Evolutionary conservation across 1,140 invertebrate species (phyloP).

Genomic region (Drosophila varians): DNA sequence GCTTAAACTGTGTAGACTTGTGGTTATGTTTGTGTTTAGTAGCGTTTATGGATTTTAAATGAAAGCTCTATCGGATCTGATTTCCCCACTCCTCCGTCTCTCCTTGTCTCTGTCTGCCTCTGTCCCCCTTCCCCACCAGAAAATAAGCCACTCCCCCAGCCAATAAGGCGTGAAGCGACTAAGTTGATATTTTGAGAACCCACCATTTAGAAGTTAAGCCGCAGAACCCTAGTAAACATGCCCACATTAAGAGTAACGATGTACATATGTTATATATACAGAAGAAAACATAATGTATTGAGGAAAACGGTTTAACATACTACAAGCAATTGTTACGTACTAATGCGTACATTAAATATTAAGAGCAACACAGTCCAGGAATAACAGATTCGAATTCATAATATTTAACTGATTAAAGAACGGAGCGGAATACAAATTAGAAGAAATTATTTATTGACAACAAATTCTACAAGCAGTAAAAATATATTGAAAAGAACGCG

Average conservation of each 20-base stretch:
- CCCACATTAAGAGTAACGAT: slow-evolving; percentile 3
- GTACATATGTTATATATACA: background rate
- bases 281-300: background rate
- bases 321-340: slow-evolving; percentile 11
- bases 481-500: slow-evolving; percentile 17
- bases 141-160: background rate
- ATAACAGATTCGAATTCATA: slow-evolving; percentile 33
- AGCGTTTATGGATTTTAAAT: too few species aligned
- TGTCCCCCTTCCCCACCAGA: background rate
- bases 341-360: slow-evolving; percentile 22
- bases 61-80: background rate
- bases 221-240: background rate
- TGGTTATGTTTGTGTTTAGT: too few species aligned
- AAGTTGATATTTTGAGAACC: slow-evolving; percentile 57
- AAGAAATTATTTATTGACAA: slow-evolving; percentile 61
- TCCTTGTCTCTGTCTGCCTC: background rate
- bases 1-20: too few species aligned
- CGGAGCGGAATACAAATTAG: slow-evolving; percentile 17
- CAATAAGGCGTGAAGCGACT: slow-evolving; percentile 13
- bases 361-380: slow-evolving; percentile 70
- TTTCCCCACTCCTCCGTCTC: background rate
- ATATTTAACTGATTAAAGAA: slow-evolving; percentile 12
- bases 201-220: slow-evolving; percentile 67
- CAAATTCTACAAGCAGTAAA: slow-evolving; percentile 47
- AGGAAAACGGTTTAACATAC: slow-evolving; percentile 4